Evolutionary conservation across 1,140 invertebrate genomes (phyloP).

Genomic region (Chironomus tepperi): DNA sequence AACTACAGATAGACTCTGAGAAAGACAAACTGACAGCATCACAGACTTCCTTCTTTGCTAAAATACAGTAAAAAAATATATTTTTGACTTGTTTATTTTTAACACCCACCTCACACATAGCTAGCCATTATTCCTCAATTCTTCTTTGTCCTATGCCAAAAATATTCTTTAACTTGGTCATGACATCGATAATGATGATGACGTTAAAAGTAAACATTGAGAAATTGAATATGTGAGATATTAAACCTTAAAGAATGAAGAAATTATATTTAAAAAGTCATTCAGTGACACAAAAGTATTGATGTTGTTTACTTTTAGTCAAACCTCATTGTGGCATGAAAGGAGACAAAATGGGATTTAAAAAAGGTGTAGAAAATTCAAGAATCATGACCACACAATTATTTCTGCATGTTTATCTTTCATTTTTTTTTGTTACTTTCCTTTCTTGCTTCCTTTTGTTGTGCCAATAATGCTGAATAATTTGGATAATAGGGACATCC

Average conservation of each 20-base stretch:
- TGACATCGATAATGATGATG: constrained; percentile 8
- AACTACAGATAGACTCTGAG: too few species aligned
- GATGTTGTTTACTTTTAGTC: constrained; percentile 6
- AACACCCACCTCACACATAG: constrained; percentile 1
- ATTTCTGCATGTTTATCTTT: constrained; percentile 9
- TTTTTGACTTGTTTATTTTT: not conserved
- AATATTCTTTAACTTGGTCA: not conserved
- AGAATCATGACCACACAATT: constrained; percentile 13
- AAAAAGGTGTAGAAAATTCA: constrained; percentile 1
- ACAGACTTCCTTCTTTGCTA: too few species aligned
- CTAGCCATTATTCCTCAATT: not conserved
- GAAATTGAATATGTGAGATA: not conserved
- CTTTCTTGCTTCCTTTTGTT: not conserved
- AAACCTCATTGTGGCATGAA: constrained; percentile 1
- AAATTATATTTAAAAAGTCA: constrained; percentile 10
- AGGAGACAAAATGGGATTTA: not conserved
- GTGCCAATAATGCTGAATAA: constrained; percentile 8
- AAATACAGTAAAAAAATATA: too few species aligned
- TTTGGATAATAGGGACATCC: not conserved
- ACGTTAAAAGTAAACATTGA: constrained; percentile 11
- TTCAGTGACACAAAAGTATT: not conserved
- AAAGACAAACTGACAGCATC: too few species aligned
- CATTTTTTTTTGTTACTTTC: not conserved
- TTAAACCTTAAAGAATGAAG: not conserved
- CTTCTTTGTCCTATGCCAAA: not conserved